These are phyloP conservation scores for Drosophila miranda DNA, from an alignment of 1,140 invertebrate genomes.

Conservation along the genomic window DNA sequence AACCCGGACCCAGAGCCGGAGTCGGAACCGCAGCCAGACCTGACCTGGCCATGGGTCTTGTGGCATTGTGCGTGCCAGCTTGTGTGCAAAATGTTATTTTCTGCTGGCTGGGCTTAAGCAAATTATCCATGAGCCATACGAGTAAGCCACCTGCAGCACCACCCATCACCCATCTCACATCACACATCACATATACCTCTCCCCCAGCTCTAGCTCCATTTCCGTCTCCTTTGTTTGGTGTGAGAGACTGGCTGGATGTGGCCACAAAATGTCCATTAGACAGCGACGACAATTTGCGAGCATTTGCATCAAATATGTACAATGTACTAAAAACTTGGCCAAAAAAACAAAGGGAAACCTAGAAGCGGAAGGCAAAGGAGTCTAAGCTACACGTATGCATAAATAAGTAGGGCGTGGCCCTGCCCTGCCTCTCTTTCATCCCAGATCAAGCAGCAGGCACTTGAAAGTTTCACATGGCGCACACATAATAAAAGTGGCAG, in stretches of 20 bases:
- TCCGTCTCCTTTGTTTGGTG: constrained; percentile 43
- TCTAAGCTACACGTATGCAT: constrained; percentile 72
- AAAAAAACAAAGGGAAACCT: neutral
- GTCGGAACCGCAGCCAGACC: constrained; percentile 12
- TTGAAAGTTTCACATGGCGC: constrained; percentile 58
- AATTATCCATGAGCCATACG: constrained; percentile 63
- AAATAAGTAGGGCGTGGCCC: constrained; percentile 53
- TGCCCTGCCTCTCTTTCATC: neutral
- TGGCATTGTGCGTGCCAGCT: constrained; percentile 66
- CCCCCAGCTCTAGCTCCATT: neutral
- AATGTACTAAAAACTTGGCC: constrained; percentile 41
- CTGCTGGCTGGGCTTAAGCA: constrained; percentile 74
- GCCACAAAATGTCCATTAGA: constrained; percentile 58
- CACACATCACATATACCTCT: neutral
- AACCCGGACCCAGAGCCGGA: constrained; percentile 22
- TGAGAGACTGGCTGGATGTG: constrained; percentile 19
- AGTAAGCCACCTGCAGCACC: constrained; percentile 26
- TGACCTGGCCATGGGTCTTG: constrained; percentile 20
- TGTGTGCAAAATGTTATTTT: constrained; percentile 78
- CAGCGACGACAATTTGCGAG: constrained; percentile 59
- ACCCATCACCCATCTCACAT: neutral
- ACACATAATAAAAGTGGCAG: constrained; percentile 48
- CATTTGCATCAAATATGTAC: constrained; percentile 64
- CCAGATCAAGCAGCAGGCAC: constrained; percentile 37
- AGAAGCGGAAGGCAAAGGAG: neutral